A percentile compares a stretch with the other conserved stretches of the same genome.
phyloP scores from a whole-genome alignment of 1,140 invertebrate genomes.

The Medauroidea extradentata region DNA sequence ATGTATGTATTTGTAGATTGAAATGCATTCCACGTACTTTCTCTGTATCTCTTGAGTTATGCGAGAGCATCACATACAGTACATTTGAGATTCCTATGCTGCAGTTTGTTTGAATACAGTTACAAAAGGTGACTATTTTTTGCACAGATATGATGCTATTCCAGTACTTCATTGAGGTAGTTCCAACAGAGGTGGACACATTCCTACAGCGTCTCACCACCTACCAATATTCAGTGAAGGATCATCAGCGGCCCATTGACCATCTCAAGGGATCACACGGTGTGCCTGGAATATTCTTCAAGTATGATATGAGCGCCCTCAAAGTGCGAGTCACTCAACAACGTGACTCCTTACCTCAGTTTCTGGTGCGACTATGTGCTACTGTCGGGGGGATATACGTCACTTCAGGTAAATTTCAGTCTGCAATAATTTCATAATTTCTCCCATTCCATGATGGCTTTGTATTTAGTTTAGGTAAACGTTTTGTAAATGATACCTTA shows the following conservation, averaged over 20 bases:
- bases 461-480: no score
- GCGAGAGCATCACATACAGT: no score
- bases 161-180: slow-evolving; percentile 95
- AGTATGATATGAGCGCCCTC: slow-evolving; percentile 87
- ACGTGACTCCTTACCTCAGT: slow-evolving; percentile 70
- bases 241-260: slow-evolving; percentile 72
- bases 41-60: no score
- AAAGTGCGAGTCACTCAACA: slow-evolving; percentile 83
- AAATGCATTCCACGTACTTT: no score
- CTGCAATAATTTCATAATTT: no score
- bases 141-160: slow-evolving; percentile 70
- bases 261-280: slow-evolving; percentile 79
- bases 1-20: no score
- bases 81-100: no score
- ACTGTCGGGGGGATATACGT: slow-evolving; percentile 89
- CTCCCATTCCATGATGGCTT: no score
- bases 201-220: slow-evolving; percentile 65
- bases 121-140: no score
- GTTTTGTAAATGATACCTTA: no score
- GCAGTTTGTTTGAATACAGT: no score
- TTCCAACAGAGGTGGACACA: slow-evolving; percentile 85
- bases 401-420: slow-evolving; percentile 56
- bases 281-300: slow-evolving; percentile 90
- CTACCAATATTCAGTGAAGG: slow-evolving; percentile 91
- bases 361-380: slow-evolving; percentile 81